Evolutionary conservation across 37 sponge, comb jelly and placozoan species (phyloP), one percentile per base, ranked within the genome.

Genomic region (Amphimedon queenslandica): DNA sequence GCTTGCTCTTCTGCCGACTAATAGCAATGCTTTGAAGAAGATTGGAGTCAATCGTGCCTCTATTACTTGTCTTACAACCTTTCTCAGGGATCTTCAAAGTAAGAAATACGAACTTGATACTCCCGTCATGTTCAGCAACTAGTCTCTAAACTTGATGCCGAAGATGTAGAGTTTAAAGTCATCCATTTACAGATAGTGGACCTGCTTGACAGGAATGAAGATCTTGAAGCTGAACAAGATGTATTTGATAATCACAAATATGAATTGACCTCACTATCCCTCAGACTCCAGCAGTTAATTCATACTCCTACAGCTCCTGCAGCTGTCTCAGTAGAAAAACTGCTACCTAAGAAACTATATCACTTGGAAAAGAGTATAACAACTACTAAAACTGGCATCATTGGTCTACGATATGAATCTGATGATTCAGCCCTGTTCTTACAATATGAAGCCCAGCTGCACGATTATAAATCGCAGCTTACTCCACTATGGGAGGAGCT

Each of bases 61-160:
- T 37, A 36, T 73, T 40, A 73, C 74, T 28, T 40, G 74, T 61
- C 40, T 73, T 1, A 41, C 29, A 2, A 33, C 8, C 2, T 63
- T 60, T 29, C 40, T 73, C 42, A 37, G 1, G 18, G 74, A 77
- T 67, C 57, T 77, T n/a, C 68, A 77, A 51, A 68, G 11, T 16
- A 66, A 56, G 18, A 27, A 56, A 11, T 67, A 77, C 55, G 68
- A 77, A 77, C 77, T 68, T 35, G 58, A 47, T 29, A 75, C 76
- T 66, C 33, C 77, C 38, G 77, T 25, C 57, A 66, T 4, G 68
- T 68, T 3, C 36, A 29, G 4, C 77, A 77, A 66, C 37, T 77
- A 20, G 38, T 77, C 4, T n/a, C 56, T 13, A 77, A 77, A 40
- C 57, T 78, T 8, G 27, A 75, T 23, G 10, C 63, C 20, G 43